These are phyloP conservation scores for Chaenogobius annularis DNA, from an alignment of 2,113 vertebrate genomes.

Conservation along the genomic window DNA sequence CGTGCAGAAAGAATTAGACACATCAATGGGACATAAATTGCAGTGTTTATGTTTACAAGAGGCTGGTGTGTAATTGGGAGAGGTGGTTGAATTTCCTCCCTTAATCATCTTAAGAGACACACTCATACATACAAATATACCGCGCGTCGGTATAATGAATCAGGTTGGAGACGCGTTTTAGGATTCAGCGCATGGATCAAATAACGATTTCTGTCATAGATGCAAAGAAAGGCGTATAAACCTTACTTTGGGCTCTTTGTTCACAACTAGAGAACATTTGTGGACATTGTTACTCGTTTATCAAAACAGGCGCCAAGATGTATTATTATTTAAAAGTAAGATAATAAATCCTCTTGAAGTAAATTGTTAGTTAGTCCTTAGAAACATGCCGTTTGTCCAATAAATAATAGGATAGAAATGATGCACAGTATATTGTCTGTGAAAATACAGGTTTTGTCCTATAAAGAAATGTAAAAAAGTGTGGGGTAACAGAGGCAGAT, in stretches of 20 bases:
- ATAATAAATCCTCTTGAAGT: not conserved
- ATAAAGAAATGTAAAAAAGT: not conserved
- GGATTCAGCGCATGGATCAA: not conserved
- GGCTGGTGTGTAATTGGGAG: slow-evolving; percentile 52
- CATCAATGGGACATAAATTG: slow-evolving; percentile 55
- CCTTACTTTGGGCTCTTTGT: not conserved
- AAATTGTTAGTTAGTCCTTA: not conserved
- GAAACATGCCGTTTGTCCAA: not conserved
- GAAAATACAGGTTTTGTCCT: not conserved
- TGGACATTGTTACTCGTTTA: not conserved
- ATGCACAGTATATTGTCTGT: not conserved
- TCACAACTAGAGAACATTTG: not conserved
- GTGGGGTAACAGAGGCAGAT: not conserved
- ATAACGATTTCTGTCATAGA: slow-evolving; percentile 1
- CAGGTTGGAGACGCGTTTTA: not conserved
- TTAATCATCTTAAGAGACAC: slow-evolving; percentile 43
- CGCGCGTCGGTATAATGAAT: not conserved
- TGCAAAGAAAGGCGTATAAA: not conserved
- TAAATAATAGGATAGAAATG: not conserved
- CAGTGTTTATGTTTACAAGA: slow-evolving; percentile 50
- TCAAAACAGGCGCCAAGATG: not conserved
- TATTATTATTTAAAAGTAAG: not conserved
- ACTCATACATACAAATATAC: slow-evolving; percentile 16
- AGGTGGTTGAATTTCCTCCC: slow-evolving; percentile 36
- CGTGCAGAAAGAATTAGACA: slow-evolving; percentile 50